Evolutionary conservation across 2,797 vertebrate genomes (phyloP).

Genomic region (Acestrorhynchus altus): DNA sequence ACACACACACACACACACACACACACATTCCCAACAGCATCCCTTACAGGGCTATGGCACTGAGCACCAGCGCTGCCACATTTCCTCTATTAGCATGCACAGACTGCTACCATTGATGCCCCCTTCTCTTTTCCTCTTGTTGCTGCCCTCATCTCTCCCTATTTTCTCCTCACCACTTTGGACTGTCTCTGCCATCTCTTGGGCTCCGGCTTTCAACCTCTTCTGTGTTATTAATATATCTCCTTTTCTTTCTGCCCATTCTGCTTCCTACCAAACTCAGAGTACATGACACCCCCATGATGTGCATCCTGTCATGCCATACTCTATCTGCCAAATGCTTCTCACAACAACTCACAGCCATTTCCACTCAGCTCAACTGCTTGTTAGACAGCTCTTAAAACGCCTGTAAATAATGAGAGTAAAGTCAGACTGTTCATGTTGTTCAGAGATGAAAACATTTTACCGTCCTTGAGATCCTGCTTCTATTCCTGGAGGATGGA

Average conservation of each 20-base stretch:
- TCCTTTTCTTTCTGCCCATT: constrained; percentile 1
- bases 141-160: constrained; percentile 19
- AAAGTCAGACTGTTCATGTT: no score
- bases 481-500: no score
- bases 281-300: background rate
- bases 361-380: background rate
- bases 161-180: constrained; percentile 39
- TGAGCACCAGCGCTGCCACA: constrained; percentile 51
- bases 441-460: no score
- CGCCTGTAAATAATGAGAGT: background rate
- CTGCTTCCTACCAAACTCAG: background rate
- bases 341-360: background rate
- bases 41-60: constrained; percentile 14
- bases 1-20: no score
- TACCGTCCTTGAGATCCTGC: no score
- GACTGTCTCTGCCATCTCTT: constrained; percentile 46
- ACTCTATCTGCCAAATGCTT: background rate
- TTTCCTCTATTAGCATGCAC: constrained; percentile 62
- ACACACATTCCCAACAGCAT: constrained; percentile 15
- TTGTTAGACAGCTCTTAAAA: constrained; percentile 7
- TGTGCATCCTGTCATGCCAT: background rate
- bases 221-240: constrained; percentile 32
- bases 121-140: background rate
- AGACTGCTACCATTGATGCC: constrained; percentile 36
- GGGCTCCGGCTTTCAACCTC: background rate